Conservation (phyloP, 1,140 invertebrate genomes). For the Scaptomyza pallida region DNA sequence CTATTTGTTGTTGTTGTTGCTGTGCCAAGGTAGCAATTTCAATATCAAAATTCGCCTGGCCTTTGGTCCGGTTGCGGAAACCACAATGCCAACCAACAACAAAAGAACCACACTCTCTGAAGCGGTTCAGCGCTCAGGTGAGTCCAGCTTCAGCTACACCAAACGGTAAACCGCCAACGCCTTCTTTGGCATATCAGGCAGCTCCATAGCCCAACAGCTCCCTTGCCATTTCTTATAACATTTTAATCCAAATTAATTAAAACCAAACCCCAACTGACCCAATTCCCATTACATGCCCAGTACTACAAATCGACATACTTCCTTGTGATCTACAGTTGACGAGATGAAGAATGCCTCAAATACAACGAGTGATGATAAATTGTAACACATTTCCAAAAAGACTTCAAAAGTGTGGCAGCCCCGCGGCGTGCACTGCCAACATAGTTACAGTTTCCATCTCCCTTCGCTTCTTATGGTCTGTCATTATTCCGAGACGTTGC, state of each 20-base stretch:
- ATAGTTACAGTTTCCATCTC: too few relatives aligned
- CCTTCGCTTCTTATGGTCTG: slow-evolving; percentile 12
- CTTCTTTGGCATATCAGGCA: slow-evolving; percentile 71
- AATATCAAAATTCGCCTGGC: slow-evolving; percentile 77
- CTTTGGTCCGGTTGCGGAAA: slow-evolving; percentile 66
- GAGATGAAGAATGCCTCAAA: slow-evolving; percentile 55
- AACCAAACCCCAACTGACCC: slow-evolving; percentile 57
- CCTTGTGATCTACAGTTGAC: slow-evolving; percentile 49
- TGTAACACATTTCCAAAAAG: slow-evolving; percentile 65
- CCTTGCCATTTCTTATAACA: slow-evolving; percentile 45
- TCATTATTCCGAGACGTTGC: slow-evolving; percentile 55
- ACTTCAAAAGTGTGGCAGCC: slow-evolving; percentile 71
- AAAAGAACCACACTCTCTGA: slow-evolving; percentile 1
- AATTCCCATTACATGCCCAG: slow-evolving; percentile 17
- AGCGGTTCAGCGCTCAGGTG: slow-evolving; percentile 54
- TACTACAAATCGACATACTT: slow-evolving; percentile 60
- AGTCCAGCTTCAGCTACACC: slow-evolving; percentile 34
- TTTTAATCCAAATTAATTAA: slow-evolving; percentile 81
- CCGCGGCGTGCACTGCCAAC: slow-evolving; percentile 38
- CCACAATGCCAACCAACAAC: slow-evolving; percentile 37
- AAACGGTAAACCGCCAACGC: slow-evolving; percentile 77
- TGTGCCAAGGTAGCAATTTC: slow-evolving; percentile 75
- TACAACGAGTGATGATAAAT: slow-evolving; percentile 61
- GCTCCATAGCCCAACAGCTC: slow-evolving; percentile 27
- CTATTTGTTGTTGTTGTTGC: slow-evolving; percentile 23